Evolutionary conservation across 2,797 vertebrate species (phyloP).

Genomic region (Rhinella marina): DNA sequence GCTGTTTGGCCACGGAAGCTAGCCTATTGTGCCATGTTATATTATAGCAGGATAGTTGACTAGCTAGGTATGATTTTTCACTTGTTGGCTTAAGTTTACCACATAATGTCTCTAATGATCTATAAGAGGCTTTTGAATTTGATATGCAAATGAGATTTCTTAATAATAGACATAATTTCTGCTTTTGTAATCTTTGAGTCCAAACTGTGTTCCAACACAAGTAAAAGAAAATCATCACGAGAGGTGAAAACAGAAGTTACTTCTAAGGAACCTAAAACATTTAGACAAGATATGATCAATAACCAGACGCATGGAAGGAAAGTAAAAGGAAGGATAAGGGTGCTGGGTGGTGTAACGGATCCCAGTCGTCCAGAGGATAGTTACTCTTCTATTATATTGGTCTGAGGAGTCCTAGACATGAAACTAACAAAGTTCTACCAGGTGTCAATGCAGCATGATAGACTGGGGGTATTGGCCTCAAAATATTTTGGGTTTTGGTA

Average conservation of each 20-base stretch:
- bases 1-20: too few relatives aligned
- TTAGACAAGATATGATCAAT: conserved; percentile 66
- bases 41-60: not conserved
- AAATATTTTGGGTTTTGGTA: too few relatives aligned
- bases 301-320: conserved; percentile 65
- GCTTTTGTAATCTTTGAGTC: not conserved
- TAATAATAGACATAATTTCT: not conserved
- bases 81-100: too few relatives aligned
- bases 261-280: conserved; percentile 14
- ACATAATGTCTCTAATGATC: not conserved
- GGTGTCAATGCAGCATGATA: too few relatives aligned
- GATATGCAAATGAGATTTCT: not conserved
- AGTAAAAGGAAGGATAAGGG: not conserved
- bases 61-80: not conserved
- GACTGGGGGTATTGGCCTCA: too few relatives aligned
- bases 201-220: conserved; percentile 60
- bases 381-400: not conserved
- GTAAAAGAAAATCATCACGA: not conserved
- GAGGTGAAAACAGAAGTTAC: conserved; percentile 6
- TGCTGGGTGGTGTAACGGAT: not conserved
- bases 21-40: not conserved
- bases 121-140: not conserved
- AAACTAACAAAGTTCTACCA: too few relatives aligned
- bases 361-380: not conserved
- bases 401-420: too few relatives aligned